Evolutionary conservation across 2,113 vertebrate species (phyloP), one percentile per base, ranked within the genome.

Genomic region (Scartelaos histophorus): DNA sequence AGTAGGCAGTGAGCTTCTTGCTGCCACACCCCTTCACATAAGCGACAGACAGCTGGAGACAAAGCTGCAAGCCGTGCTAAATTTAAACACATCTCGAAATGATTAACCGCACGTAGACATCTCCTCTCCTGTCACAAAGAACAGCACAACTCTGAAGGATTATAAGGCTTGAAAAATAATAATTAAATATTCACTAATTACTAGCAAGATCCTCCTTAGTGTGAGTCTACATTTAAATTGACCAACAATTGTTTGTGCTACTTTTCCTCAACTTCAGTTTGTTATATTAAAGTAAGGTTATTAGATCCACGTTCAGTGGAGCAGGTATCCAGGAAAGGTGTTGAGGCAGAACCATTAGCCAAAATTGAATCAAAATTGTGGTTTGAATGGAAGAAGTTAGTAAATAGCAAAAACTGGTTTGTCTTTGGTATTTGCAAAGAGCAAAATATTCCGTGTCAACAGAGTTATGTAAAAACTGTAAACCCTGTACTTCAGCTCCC

Each of bases 251-350:
- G 76, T 53, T 72, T 64, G 46, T 64, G 68, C 58, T 16, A 56
- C 73, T 57, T 76, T 74, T 47, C 65, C 68, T 70, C 58, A 74
- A 74, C 49, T 49, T 57, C 13, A 80, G 68, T 78, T 84, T 80
- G 74, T 56, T 21, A 38, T 43, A 43, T 10, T 43, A 10, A 10
- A 10, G 38, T 43, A 21, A 54, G 54, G 75, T 72, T 3, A 25
- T 43, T 43, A 10, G 61, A 24, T 73, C 51, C 58, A 70, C 43
- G 69, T 81, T 79, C 76, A 68, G 0, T 21, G 43, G 13, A 73
- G 64, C 81, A 56, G 60, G 71, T 75, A 80, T 56, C 65, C 38
- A 69, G 73, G 53, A 38, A n/a, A 21, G 58, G 51, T 64, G 71
- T 9, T 21, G 19, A n/a, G 53, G 49, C 49, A 5, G 56, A 58